A percentile compares a stretch with the other conserved stretches of the same genome.
Conservation (phyloP, 2,888 invertebrate species). For the Amphipyra tragopoginis region DNA sequence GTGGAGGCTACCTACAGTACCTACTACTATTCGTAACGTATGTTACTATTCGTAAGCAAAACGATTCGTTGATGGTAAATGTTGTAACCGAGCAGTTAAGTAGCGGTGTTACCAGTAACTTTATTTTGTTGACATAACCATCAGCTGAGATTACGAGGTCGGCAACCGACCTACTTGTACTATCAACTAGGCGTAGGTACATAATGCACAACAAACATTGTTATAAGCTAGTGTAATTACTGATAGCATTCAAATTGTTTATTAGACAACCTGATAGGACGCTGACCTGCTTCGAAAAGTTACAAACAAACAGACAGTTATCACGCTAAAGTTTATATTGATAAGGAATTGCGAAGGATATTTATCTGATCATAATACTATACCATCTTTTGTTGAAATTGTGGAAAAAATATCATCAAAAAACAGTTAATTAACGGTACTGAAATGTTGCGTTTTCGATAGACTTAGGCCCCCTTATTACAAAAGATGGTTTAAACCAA, state of each 20-base stretch:
- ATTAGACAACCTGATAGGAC: constrained; percentile 49
- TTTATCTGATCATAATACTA: constrained; percentile 1
- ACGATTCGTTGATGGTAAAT: neutral
- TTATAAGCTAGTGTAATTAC: constrained; percentile 31
- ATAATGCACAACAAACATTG: constrained; percentile 32
- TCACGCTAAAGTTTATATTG: constrained; percentile 21
- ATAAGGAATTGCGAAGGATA: constrained; percentile 23
- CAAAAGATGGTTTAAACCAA: too few relatives aligned
- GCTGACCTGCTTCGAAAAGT: constrained; percentile 52
- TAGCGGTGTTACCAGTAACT: neutral
- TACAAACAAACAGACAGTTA: constrained; percentile 31
- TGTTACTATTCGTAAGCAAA: too few relatives aligned
- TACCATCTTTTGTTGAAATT: neutral
- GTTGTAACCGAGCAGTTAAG: neutral
- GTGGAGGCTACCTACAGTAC: too few relatives aligned
- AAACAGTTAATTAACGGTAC: too few relatives aligned
- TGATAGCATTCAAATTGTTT: constrained; percentile 52
- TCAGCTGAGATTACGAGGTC: constrained; percentile 71
- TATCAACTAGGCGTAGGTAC: constrained; percentile 41
- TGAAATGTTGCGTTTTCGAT: too few relatives aligned
- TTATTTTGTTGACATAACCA: constrained; percentile 61
- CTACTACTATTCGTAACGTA: too few relatives aligned
- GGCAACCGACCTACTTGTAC: constrained; percentile 63
- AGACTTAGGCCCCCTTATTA: too few relatives aligned
- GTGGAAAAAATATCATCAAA: too few relatives aligned